phyloP scores from a whole-genome alignment of 2,888 invertebrate species.

The Apamea monoglypha region DNA sequence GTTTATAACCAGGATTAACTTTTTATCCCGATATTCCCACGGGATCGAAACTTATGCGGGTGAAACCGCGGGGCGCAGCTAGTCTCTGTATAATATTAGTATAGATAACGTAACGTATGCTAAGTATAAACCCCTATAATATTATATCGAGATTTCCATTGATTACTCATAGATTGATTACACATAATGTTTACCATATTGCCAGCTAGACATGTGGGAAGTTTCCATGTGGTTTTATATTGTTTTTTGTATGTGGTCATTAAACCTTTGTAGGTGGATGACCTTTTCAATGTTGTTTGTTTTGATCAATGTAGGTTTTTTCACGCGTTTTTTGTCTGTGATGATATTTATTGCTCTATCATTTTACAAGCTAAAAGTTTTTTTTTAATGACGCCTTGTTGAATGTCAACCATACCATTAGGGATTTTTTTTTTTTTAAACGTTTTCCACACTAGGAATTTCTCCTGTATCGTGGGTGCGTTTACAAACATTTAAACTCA shows the following conservation, averaged over 20 bases:
- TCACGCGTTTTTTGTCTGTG: background rate
- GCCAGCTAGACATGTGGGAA: constrained; percentile 3
- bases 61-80: no score
- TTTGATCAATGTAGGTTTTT: background rate
- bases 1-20: no score
- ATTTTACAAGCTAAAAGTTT: background rate
- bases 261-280: constrained; percentile 18
- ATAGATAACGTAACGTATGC: constrained; percentile 7
- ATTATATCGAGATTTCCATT: constrained; percentile 31
- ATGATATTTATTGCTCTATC: background rate
- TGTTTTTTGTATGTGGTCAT: constrained; percentile 9
- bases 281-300: constrained; percentile 4
- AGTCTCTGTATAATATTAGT: background rate
- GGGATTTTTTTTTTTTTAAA: no score
- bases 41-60: no score
- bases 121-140: background rate
- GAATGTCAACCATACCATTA: background rate
- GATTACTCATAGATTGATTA: constrained; percentile 38
- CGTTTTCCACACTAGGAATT: no score
- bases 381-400: background rate
- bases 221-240: constrained; percentile 25
- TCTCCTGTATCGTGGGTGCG: no score
- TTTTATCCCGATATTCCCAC: no score
- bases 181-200: constrained; percentile 23
- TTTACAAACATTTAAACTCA: no score